Evolutionary conservation across 2,797 vertebrate genomes (phyloP), one percentile per base, ranked within the genome.

Genomic region (Decapterus maruadsi): DNA sequence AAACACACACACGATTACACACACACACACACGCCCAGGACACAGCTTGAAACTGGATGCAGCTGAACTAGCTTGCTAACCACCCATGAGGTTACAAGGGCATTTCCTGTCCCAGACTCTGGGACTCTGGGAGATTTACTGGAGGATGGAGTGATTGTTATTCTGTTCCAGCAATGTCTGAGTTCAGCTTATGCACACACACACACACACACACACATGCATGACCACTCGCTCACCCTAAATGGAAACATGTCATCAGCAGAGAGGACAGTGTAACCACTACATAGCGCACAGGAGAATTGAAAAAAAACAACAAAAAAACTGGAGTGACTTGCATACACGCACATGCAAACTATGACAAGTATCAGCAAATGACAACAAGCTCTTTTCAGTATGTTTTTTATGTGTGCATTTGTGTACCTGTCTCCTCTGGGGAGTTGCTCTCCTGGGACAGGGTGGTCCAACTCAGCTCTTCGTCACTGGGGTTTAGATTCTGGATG

Each of bases 391-490:
- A 66, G 60, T 12, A 19, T 57, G 51, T 68, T 31, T 40, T 62
- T 77, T 57, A n/a, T n/a, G n/a, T 73, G 20, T 53, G 20, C 43
- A 20, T 11, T 14, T 38, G 9, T 50, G 53, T 90, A 99, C 98
- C 98, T 91, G 96, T 95, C 89, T 98, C 98, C 1, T 98, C 97
- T 0, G 98, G 97, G 0, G 98, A 97, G 90, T 96, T 96, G 0
- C 98, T 99, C 90, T 98, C 98, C 81, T 99, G 97, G 56, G 98
- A 99, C 90, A 99, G 84, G 0, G 98, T 99, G 16, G 98, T 99
- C 98, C 98, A 99, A 91, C 98, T 99, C 74, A 98, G 96, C 87
- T 99, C 98, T 89, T 99, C 98, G 3, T 99, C 98, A 0, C 98
- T 99, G 0, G 97, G 97, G 4, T 96, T 98, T 86, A 99, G 92